Percentiles rank a stretch among this genome's conserved stretches.
Evolutionary conservation across 2,888 invertebrate species (phyloP).

Genomic region (Dryomyza anilis): DNA sequence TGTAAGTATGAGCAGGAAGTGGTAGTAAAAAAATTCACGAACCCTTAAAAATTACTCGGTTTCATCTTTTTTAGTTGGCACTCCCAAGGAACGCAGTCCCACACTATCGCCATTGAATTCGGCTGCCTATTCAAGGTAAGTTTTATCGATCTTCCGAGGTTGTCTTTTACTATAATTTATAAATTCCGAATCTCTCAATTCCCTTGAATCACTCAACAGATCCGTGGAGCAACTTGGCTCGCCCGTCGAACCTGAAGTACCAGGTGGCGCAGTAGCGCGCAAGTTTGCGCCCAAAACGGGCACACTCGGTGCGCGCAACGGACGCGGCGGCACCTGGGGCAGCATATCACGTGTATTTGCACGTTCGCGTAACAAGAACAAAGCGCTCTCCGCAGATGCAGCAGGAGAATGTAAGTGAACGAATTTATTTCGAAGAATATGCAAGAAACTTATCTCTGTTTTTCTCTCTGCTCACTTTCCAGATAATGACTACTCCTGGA

Average conservation of each 20-base stretch:
- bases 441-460: neutral
- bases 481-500: slow-evolving; percentile 60
- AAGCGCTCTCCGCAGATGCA: slow-evolving; percentile 62
- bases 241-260: slow-evolving; percentile 74
- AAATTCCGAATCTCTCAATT: neutral
- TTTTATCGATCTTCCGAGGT: neutral
- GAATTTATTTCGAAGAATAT: neutral
- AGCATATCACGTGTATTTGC: slow-evolving; percentile 91
- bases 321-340: slow-evolving; percentile 83
- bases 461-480: neutral
- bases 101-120: slow-evolving; percentile 80
- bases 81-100: slow-evolving; percentile 83
- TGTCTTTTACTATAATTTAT: neutral
- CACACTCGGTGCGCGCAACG: slow-evolving; percentile 62
- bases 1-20: slow-evolving; percentile 47
- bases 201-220: slow-evolving; percentile 41
- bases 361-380: slow-evolving; percentile 81
- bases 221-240: slow-evolving; percentile 79
- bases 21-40: neutral
- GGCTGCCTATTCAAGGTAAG: slow-evolving; percentile 73
- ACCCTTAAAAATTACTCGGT: neutral
- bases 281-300: slow-evolving; percentile 58
- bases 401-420: slow-evolving; percentile 66
- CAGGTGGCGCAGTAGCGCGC: slow-evolving; percentile 62
- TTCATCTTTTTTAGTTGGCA: slow-evolving; percentile 66